Percentiles rank a stretch among this genome's conserved stretches.
Evolutionary conservation across 2,888 invertebrate genomes (phyloP).

Genomic region (Hirudinaria manillensis): DNA sequence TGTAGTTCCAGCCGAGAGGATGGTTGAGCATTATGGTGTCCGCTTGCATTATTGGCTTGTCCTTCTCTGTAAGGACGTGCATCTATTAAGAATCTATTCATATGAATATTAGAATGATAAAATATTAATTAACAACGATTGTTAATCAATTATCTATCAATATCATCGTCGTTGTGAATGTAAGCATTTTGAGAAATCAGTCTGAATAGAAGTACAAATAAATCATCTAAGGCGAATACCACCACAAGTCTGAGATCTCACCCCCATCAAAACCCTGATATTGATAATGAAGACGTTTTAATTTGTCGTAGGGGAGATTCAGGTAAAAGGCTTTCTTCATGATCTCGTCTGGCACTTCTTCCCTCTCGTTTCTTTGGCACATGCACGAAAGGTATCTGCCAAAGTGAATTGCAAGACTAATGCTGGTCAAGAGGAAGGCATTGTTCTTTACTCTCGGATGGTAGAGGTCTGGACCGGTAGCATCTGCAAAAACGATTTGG

Average conservation of each 20-base stretch:
- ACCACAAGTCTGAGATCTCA: background rate
- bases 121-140: background rate
- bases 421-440: conserved; percentile 40
- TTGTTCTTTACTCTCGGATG: conserved; percentile 40
- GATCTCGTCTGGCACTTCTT: conserved; percentile 41
- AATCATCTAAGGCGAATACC: background rate
- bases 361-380: conserved; percentile 37
- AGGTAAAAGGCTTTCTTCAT: conserved; percentile 41
- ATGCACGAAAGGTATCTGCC: conserved; percentile 39
- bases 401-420: conserved; percentile 41
- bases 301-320: conserved; percentile 40
- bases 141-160: background rate
- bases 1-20: conserved; percentile 42
- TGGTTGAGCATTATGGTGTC: conserved; percentile 41
- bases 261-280: conserved; percentile 38
- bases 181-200: background rate
- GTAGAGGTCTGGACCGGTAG: conserved; percentile 41
- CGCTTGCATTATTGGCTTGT: conserved; percentile 40
- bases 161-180: background rate
- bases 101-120: background rate
- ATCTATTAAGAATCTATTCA: background rate
- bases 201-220: background rate
- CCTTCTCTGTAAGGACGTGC: conserved; percentile 28
- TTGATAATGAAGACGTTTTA: conserved; percentile 39
- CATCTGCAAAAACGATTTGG: conserved; percentile 31